Evolutionary conservation across 2,888 invertebrate genomes (phyloP), one percentile per base, ranked within the genome.

Genomic region (Spisula solida): DNA sequence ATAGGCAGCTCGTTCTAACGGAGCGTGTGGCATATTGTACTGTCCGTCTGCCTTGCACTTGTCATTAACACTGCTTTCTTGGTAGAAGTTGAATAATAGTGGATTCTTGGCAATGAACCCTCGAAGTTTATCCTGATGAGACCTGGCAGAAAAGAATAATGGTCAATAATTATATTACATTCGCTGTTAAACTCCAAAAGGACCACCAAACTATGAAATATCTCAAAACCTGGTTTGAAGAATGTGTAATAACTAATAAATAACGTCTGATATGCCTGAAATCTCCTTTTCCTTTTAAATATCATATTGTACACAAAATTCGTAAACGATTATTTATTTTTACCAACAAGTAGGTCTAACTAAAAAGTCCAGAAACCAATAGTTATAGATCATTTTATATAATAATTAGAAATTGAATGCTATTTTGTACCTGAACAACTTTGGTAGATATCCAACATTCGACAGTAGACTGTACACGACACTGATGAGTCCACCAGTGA

Each of bases 11-110:
- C 88, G 88, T 25, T 90, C 91, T 10, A 93, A 83, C 8, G 90
- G 82, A 10, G 92, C 88, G 14, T 93, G 93, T 20, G 95, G 94
- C 55, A 95, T 87, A 81, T 94, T 92, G 87, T 95, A 95, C 55
- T 94, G 92, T 47, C 95, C 95, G 86, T 94, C 85, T n/a, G 88
- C 56, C 47, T 82, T 85, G 48, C 92, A 92, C 51, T 89, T 82
- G 34, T 82, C 83, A 31, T 14, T 25, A 20, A 70, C 78, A 14
- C 82, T 31, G 34, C 75, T 78, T 25, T 84, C 79, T n/a, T 29
- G 41, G 29, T 56, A 83, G 48, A 92, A 85, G 12, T 82, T 83
- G 14, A 88, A 84, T n/a, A 81, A 14, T 1, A 91, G 34, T 14
- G 88, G 90, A 48, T 92, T 90, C 25, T 90, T 83, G 16, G 25